Percentiles rank a stretch among this genome's conserved stretches.
phyloP scores from a whole-genome alignment of 2,113 vertebrate genomes.

The Thalassarche chlororhynchos region DNA sequence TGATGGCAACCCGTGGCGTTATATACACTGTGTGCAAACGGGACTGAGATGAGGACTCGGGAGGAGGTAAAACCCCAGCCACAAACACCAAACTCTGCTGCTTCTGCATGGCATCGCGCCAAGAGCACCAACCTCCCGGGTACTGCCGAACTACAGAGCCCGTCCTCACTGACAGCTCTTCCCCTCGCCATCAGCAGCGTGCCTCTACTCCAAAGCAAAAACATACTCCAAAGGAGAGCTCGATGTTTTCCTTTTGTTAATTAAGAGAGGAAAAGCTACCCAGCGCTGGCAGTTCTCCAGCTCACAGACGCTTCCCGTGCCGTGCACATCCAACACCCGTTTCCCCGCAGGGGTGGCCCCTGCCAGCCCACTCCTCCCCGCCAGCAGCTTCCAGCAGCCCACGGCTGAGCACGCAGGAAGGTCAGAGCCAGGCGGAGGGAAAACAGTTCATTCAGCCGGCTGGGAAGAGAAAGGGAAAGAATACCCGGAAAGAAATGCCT shows the following conservation, averaged over 20 bases:
- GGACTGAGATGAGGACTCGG: accelerated
- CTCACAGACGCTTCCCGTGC: neutral
- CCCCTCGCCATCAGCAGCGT: neutral
- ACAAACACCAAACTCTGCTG: neutral
- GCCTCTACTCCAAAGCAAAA: neutral
- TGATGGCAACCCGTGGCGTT: neutral
- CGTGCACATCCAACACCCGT: neutral
- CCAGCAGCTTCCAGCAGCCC: neutral
- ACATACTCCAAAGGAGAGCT: neutral
- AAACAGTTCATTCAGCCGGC: neutral
- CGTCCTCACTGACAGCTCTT: neutral
- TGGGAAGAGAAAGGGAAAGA: slow-evolving; percentile 36
- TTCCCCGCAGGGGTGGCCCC: neutral
- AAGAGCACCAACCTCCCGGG: neutral
- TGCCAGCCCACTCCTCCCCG: neutral
- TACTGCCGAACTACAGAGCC: neutral
- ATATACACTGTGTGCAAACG: neutral
- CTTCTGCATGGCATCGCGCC: neutral
- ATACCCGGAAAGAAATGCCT: slow-evolving; percentile 49
- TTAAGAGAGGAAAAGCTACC: slow-evolving; percentile 53
- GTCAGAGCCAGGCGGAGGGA: slow-evolving; percentile 8
- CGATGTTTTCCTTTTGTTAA: slow-evolving; percentile 21
- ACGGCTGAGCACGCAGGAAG: neutral
- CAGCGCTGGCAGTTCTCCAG: neutral
- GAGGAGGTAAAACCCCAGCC: neutral